Percentiles rank a stretch among this genome's conserved stretches.
Conservation (phyloP, 2,888 invertebrate species). For the Periphyllus acericola region DNA sequence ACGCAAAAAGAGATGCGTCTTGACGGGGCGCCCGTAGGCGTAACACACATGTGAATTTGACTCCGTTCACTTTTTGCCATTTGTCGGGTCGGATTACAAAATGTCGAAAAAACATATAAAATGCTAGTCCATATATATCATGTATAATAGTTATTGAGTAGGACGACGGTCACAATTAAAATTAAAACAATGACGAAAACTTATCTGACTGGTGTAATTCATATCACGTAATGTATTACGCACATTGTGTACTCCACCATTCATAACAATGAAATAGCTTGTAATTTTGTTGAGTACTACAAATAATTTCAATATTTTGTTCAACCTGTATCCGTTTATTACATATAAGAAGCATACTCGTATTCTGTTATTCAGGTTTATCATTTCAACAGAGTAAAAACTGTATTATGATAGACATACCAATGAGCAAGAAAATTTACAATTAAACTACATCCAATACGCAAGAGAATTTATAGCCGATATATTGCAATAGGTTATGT, state of each 20-base stretch:
- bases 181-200: neutral
- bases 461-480: neutral
- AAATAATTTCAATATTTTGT: too few species aligned
- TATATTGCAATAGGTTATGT: neutral
- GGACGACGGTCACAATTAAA: neutral
- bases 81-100: slow-evolving; percentile 53
- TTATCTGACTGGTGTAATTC: neutral
- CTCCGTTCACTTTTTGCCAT: slow-evolving; percentile 58
- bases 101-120: neutral
- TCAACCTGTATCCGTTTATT: too few species aligned
- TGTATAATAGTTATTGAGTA: neutral
- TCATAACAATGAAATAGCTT: too few species aligned
- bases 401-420: neutral
- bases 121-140: neutral
- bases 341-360: too few species aligned
- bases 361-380: neutral
- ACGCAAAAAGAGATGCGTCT: slow-evolving; percentile 43
- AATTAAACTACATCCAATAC: neutral
- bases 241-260: neutral
- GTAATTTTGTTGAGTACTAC: too few species aligned
- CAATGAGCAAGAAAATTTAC: neutral
- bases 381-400: neutral
- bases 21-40: slow-evolving; percentile 55
- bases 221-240: neutral
- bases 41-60: slow-evolving; percentile 46